phyloP scores from a whole-genome alignment of 1,140 invertebrate genomes.

The Apis laboriosa region DNA sequence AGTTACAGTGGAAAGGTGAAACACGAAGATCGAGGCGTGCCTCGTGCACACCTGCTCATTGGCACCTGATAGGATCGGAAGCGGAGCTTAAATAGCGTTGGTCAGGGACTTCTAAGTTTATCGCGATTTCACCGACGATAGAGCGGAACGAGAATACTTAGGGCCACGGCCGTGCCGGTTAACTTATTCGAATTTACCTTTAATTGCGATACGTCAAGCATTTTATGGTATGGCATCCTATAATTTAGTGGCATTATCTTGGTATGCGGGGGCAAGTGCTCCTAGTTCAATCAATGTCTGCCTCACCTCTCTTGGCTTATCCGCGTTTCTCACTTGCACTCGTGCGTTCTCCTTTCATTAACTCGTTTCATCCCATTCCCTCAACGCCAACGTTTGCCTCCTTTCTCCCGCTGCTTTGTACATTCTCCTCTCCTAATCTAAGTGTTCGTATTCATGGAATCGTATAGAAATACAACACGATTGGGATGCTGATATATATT shows the following conservation, averaged over 20 bases:
- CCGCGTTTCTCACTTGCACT: slow-evolving; percentile 1
- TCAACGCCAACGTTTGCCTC: not conserved
- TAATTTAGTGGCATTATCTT: slow-evolving; percentile 76
- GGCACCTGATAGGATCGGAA: slow-evolving; percentile 36
- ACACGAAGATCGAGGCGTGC: not conserved
- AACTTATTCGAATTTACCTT: slow-evolving; percentile 64
- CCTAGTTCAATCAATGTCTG: slow-evolving; percentile 76
- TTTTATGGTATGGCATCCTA: slow-evolving; percentile 63
- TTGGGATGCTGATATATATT: not conserved
- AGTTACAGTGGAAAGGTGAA: not conserved
- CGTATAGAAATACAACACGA: not conserved
- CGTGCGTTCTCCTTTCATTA: slow-evolving; percentile 6
- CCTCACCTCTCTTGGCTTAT: slow-evolving; percentile 43
- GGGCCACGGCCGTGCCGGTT: slow-evolving; percentile 1
- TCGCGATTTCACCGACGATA: slow-evolving; percentile 36
- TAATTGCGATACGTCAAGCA: slow-evolving; percentile 70
- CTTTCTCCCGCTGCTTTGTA: not conserved
- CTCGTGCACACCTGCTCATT: slow-evolving; percentile 23
- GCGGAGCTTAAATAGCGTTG: slow-evolving; percentile 1
- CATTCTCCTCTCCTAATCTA: not conserved
- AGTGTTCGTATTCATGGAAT: slow-evolving; percentile 21
- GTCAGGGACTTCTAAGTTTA: slow-evolving; percentile 10
- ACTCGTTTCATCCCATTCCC: not conserved
- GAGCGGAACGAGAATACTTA: slow-evolving; percentile 19
- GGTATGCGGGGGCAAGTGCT: slow-evolving; percentile 76